Evolutionary conservation across 2,797 vertebrate genomes (phyloP).

Genomic region (Remorina albescens): DNA sequence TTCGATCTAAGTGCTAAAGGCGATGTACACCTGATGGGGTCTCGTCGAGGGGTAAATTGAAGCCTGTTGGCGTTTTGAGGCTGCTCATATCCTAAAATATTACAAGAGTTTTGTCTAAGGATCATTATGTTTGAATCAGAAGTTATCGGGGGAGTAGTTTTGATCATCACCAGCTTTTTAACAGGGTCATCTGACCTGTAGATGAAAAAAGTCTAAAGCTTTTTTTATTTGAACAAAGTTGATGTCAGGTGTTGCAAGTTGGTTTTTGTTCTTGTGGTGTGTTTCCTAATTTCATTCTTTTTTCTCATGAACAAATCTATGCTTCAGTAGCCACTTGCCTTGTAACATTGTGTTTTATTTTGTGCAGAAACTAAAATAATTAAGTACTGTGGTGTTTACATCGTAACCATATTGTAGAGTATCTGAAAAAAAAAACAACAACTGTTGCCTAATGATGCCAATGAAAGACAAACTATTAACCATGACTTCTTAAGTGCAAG

Average conservation of each 20-base stretch:
- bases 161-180: constrained; percentile 82
- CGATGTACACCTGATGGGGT: constrained; percentile 12
- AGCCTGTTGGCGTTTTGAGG: background rate
- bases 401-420: constrained; percentile 84
- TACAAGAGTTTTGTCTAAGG: constrained; percentile 22
- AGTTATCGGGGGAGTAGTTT: constrained; percentile 36
- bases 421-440: constrained; percentile 71
- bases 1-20: constrained; percentile 46
- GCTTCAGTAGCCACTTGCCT: constrained; percentile 86
- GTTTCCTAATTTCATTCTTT: constrained; percentile 55
- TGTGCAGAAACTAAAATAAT: constrained; percentile 82
- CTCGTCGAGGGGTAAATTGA: background rate
- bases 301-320: constrained; percentile 85
- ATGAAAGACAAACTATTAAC: constrained; percentile 83
- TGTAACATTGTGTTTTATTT: constrained; percentile 87
- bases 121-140: constrained; percentile 24
- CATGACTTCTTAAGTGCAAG: constrained; percentile 78
- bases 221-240: constrained; percentile 77
- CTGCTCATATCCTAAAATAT: constrained; percentile 35
- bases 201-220: constrained; percentile 78
- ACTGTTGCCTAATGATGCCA: constrained; percentile 86
- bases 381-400: constrained; percentile 88
- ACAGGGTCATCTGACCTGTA: constrained; percentile 73
- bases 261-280: constrained; percentile 65
- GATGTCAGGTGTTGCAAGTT: constrained; percentile 76